Conservation (phyloP, 2,797 vertebrate species). For the Leuciscus waleckii region DNA sequence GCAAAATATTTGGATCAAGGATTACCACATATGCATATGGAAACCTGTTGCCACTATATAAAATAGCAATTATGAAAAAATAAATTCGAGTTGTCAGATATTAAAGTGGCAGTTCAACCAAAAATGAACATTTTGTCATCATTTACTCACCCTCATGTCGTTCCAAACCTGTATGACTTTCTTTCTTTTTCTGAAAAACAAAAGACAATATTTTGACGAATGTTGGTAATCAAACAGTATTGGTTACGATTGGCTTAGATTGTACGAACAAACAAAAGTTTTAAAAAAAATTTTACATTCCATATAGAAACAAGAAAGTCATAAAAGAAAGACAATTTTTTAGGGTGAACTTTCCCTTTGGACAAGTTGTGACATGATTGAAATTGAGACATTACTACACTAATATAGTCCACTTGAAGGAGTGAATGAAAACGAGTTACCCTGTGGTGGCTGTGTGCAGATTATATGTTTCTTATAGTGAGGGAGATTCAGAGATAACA, state of each 20-base stretch:
- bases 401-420: too few species aligned
- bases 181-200: background rate
- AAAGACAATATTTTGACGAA: background rate
- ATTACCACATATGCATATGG: background rate
- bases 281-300: too few species aligned
- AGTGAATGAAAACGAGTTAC: background rate
- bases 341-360: too few species aligned
- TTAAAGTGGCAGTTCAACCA: background rate
- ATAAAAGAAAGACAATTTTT: too few species aligned
- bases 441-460: slow-evolving; percentile 10
- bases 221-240: background rate
- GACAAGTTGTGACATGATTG: too few species aligned
- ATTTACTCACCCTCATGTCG: background rate
- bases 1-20: background rate
- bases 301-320: too few species aligned
- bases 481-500: slow-evolving; percentile 27
- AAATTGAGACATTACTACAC: too few species aligned
- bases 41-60: background rate
- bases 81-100: background rate
- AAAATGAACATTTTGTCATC: background rate
- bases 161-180: background rate
- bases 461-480: background rate
- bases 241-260: background rate
- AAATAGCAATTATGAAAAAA: background rate
- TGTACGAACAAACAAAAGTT: too few species aligned